A percentile compares a stretch with the other conserved stretches of the same genome.
phyloP scores from a whole-genome alignment of 1,140 invertebrate species.

The Sesamia nonagrioides region DNA sequence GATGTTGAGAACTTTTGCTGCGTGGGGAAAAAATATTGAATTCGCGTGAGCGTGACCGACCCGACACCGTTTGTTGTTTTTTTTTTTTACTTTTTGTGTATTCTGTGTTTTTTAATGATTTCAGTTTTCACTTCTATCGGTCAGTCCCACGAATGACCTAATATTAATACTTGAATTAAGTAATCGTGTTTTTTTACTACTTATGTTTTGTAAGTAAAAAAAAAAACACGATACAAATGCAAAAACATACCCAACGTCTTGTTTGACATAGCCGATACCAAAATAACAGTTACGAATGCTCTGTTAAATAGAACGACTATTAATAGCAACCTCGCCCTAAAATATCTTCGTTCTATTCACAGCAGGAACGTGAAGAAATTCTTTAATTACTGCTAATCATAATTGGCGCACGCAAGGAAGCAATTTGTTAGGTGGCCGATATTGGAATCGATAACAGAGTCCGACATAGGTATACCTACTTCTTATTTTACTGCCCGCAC shows the following conservation, averaged over 20 bases:
- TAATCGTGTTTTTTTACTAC: background rate
- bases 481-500: background rate
- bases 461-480: background rate
- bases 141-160: too few species aligned
- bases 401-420: conserved; percentile 12
- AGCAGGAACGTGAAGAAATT: conserved; percentile 2
- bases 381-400: conserved; percentile 19
- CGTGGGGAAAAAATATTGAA: too few species aligned
- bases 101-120: too few species aligned
- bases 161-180: too few species aligned
- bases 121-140: too few species aligned
- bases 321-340: conserved; percentile 8
- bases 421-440: background rate
- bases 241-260: background rate
- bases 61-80: too few species aligned
- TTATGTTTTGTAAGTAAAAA: too few species aligned
- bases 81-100: too few species aligned
- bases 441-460: background rate
- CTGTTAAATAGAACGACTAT: conserved; percentile 42
- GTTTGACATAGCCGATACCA: background rate
- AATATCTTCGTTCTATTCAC: background rate
- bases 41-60: too few species aligned
- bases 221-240: background rate
- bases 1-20: too few species aligned
- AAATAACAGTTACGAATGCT: conserved; percentile 32